Percentiles rank a stretch among this genome's conserved stretches.
phyloP scores from a whole-genome alignment of 2,113 vertebrate species.

The Heteronetta atricapilla region DNA sequence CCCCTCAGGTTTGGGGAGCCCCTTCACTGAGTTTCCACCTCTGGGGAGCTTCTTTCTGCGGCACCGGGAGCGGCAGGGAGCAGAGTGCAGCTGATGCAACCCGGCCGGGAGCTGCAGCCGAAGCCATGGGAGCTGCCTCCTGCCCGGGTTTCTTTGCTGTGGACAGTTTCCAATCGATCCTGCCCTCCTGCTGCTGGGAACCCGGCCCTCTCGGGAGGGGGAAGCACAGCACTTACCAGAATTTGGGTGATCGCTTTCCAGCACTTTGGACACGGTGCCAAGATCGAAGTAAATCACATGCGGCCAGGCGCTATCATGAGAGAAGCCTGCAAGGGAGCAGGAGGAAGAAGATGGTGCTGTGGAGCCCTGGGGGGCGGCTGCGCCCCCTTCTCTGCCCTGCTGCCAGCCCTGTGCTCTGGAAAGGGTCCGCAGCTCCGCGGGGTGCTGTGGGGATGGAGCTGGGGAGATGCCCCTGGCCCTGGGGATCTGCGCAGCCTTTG shows the following conservation, averaged over 20 bases:
- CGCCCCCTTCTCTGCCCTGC: accelerated
- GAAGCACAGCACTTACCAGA: constrained; percentile 27
- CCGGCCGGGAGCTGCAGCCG: background rate
- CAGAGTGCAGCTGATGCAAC: background rate
- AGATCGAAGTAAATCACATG: background rate
- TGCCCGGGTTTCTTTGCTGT: background rate
- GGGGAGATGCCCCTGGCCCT: background rate
- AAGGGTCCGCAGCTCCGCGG: too few species aligned
- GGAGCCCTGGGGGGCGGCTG: background rate
- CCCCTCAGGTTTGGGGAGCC: background rate
- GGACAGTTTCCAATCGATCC: background rate
- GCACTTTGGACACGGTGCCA: background rate
- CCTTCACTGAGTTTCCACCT: background rate
- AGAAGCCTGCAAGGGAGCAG: accelerated
- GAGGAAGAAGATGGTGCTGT: accelerated
- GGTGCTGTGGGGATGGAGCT: background rate
- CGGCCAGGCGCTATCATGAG: background rate
- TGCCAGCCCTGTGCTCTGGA: too few species aligned
- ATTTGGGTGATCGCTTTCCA: constrained; percentile 26
- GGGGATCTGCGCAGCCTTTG: background rate
- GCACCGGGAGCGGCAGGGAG: background rate
- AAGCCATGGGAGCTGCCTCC: background rate
- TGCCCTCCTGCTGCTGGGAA: constrained; percentile 60
- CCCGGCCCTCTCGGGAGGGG: background rate
- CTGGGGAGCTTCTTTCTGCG: accelerated